Percentiles rank a stretch among this genome's conserved stretches.
These are phyloP conservation scores for Cyanoramphus novaezelandiae DNA, from an alignment of 2,113 vertebrate species.

Conservation along the genomic window DNA sequence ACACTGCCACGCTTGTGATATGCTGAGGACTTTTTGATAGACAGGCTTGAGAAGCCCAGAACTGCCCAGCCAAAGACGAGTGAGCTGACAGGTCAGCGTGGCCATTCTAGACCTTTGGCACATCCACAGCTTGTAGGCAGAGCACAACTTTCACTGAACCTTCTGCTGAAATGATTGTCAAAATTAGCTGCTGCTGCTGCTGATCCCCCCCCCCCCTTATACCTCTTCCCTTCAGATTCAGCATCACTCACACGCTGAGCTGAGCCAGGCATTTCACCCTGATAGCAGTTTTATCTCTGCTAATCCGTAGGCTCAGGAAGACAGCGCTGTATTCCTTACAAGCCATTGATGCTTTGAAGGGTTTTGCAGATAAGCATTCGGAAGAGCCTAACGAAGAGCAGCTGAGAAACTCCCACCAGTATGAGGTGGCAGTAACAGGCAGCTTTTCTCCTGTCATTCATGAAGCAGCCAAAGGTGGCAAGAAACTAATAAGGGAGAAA, in stretches of 20 bases:
- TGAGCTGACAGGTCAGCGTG: neutral
- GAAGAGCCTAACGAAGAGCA: neutral
- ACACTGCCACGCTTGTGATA: neutral
- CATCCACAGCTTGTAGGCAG: neutral
- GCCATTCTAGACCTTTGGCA: neutral
- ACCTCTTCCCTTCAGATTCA: neutral
- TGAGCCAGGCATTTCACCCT: neutral
- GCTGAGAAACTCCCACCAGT: neutral
- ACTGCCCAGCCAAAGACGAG: rapidly evolving
- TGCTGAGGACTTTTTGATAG: neutral
- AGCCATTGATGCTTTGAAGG: neutral
- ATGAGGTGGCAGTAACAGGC: neutral
- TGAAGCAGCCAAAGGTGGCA: neutral
- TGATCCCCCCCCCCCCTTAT: neutral
- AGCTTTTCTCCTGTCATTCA: neutral
- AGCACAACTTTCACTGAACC: neutral
- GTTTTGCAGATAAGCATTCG: neutral
- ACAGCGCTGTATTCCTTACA: neutral
- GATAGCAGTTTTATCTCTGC: neutral
- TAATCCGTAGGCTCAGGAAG: neutral
- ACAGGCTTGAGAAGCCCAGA: neutral
- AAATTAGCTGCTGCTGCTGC: neutral
- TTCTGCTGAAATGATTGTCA: neutral
- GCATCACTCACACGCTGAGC: neutral
- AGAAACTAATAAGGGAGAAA: neutral